These are phyloP conservation scores for Bimastos eiseni DNA, from an alignment of 2,888 invertebrate species.

Conservation along the genomic window DNA sequence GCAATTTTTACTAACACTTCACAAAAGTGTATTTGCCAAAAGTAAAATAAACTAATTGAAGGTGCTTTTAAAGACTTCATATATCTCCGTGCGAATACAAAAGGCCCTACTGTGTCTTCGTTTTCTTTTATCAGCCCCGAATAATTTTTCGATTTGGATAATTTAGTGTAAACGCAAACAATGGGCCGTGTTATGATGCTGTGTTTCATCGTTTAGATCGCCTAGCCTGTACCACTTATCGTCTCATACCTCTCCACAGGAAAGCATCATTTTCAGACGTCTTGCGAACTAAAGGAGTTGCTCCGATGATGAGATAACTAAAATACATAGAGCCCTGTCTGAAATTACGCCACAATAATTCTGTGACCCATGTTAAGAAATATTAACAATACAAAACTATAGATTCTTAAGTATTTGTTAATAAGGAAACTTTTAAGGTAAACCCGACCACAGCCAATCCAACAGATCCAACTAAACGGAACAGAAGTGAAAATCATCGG, in stretches of 20 bases:
- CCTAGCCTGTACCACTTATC: neutral
- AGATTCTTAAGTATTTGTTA: neutral
- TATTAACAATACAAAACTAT: neutral
- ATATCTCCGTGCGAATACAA: neutral
- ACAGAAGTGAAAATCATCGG: conserved; percentile 23
- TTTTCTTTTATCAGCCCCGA: neutral
- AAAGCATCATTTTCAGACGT: neutral
- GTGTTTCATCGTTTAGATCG: neutral
- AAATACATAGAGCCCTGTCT: neutral
- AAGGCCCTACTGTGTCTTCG: neutral
- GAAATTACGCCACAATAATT: neutral
- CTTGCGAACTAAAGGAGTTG: neutral
- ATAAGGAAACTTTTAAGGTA: neutral
- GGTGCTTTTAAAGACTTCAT: neutral
- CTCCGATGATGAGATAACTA: neutral
- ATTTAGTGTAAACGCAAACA: neutral
- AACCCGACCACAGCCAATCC: neutral
- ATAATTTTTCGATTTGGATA: neutral
- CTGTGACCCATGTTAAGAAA: neutral
- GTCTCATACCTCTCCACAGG: neutral
- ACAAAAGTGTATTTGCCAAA: too few relatives aligned
- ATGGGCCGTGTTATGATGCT: neutral
- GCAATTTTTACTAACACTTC: too few relatives aligned
- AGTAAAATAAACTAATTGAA: too few relatives aligned
- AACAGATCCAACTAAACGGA: conserved; percentile 15